These are phyloP conservation scores for Heterodera carotae DNA, from an alignment of 1,140 invertebrate species.

Conservation along the genomic window DNA sequence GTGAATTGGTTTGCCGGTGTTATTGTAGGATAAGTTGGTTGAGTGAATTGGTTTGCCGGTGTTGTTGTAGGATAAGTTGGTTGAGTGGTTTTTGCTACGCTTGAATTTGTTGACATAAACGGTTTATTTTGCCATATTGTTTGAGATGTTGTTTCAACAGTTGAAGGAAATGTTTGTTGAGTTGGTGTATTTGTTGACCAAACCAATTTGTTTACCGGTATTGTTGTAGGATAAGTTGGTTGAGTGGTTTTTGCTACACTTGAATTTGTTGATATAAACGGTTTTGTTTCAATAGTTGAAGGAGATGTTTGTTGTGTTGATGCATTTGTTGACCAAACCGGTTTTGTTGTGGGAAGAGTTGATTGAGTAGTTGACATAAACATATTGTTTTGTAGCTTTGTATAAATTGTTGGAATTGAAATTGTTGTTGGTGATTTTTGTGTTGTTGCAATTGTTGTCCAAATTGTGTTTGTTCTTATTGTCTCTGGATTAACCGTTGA, in stretches of 20 bases:
- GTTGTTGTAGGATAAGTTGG: not conserved
- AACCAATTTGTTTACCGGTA: not conserved
- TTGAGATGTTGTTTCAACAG: not conserved
- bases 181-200: too few relatives aligned
- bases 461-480: not conserved
- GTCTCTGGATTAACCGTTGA: too few relatives aligned
- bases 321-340: too few relatives aligned
- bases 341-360: not conserved
- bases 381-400: not conserved
- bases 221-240: not conserved
- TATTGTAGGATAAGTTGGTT: too few relatives aligned
- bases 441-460: not conserved
- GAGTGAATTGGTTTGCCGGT: not conserved
- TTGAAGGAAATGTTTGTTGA: too few relatives aligned
- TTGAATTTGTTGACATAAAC: not conserved
- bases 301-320: not conserved
- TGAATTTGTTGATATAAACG: not conserved
- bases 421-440: not conserved
- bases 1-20: too few relatives aligned
- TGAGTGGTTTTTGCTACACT: not conserved
- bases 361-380: not conserved
- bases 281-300: not conserved
- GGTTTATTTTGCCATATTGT: not conserved
- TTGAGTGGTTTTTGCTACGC: not conserved
- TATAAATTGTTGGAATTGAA: not conserved